A percentile compares a stretch with the other conserved stretches of the same genome.
Evolutionary conservation across 2,113 vertebrate species (phyloP).

Genomic region (Pelvicachromis taeniatus): DNA sequence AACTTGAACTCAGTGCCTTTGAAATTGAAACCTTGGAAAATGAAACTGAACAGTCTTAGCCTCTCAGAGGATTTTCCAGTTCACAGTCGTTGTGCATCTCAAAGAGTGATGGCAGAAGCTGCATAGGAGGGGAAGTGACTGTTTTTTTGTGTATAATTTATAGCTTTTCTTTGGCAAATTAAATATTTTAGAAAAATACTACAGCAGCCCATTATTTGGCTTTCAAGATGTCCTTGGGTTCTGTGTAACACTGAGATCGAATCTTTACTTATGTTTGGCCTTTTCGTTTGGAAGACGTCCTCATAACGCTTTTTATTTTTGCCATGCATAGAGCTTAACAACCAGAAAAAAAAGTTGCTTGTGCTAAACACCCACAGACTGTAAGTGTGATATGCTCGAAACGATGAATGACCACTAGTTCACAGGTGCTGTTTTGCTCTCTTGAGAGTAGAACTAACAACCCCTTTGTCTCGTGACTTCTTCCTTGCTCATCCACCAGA

Average conservation of each 20-base stretch:
- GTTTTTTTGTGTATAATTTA: not conserved
- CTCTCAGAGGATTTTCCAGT: not conserved
- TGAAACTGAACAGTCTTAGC: not conserved
- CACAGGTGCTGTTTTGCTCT: not conserved
- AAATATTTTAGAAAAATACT: not conserved
- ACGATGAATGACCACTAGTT: not conserved
- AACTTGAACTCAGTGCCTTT: not conserved
- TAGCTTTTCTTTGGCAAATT: not conserved
- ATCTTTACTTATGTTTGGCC: not conserved
- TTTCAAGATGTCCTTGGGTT: not conserved
- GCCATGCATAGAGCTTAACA: not conserved
- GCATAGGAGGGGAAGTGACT: not conserved
- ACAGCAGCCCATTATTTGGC: not conserved
- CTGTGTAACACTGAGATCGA: not conserved
- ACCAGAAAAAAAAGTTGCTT: not conserved
- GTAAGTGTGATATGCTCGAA: not conserved
- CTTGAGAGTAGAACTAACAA: not conserved
- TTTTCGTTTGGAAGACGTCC: not conserved
- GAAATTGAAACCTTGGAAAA: not conserved
- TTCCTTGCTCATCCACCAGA: not conserved
- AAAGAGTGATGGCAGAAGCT: not conserved
- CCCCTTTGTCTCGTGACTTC: not conserved
- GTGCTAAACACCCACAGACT: not conserved
- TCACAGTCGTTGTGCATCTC: not conserved
- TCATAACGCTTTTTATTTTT: not conserved